These are phyloP conservation scores for Sparidentex hasta DNA, from an alignment of 2,797 vertebrate species.

Conservation along the genomic window DNA sequence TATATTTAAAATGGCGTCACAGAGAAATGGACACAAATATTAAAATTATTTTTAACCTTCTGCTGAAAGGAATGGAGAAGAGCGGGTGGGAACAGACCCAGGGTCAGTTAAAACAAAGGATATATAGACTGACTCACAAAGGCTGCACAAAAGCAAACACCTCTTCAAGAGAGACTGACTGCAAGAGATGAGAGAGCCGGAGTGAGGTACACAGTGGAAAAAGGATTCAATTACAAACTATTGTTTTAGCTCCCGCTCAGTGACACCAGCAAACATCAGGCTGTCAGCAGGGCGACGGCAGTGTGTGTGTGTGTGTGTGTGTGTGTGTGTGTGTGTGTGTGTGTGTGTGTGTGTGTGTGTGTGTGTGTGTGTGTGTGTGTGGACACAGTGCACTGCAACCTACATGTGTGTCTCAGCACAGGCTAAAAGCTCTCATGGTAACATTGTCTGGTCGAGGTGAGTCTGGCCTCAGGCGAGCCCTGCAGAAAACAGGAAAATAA, in stretches of 20 bases:
- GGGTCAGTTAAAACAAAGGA: not conserved
- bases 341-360: not conserved
- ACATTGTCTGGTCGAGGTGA: constrained; percentile 36
- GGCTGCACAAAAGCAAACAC: constrained; percentile 20
- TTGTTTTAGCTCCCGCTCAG: constrained; percentile 56
- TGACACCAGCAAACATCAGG: constrained; percentile 50
- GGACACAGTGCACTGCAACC: not conserved
- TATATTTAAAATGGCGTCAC: not conserved
- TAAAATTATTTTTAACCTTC: not conserved
- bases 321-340: not conserved
- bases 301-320: not conserved
- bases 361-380: not conserved
- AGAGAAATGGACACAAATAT: not conserved
- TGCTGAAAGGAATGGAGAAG: constrained; percentile 5
- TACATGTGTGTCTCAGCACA: constrained; percentile 20
- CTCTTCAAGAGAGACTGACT: constrained; percentile 26
- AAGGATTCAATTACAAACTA: constrained; percentile 74
- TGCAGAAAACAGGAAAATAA: constrained; percentile 47
- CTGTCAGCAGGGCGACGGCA: constrained; percentile 33
- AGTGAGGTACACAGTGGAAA: constrained; percentile 46
- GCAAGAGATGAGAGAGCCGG: constrained; percentile 38
- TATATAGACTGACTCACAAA: constrained; percentile 26
- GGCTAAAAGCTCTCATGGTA: constrained; percentile 24
- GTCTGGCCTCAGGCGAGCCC: constrained; percentile 52
- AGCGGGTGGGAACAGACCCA: not conserved